Evolutionary conservation across 2,797 vertebrate genomes (phyloP).

Genomic region (Chloroceryle amazona): DNA sequence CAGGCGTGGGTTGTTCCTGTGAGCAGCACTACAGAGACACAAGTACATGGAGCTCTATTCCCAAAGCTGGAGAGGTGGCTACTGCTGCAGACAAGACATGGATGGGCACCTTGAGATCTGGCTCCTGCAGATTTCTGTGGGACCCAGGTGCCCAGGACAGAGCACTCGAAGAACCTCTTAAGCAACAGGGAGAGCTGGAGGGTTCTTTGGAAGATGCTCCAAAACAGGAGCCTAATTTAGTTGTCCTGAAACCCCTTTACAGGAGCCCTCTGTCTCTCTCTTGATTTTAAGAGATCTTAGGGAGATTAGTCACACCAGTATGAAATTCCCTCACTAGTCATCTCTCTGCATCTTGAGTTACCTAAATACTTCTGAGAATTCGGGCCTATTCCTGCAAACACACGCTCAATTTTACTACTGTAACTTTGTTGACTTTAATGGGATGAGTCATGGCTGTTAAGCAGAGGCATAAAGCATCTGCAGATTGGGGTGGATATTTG

Average conservation of each 20-base stretch:
- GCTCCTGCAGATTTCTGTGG: background rate
- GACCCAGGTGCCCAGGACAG: background rate
- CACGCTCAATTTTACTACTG: conserved; percentile 70
- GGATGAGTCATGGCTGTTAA: conserved; percentile 73
- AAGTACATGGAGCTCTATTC: fast-evolving
- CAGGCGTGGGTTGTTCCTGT: fast-evolving
- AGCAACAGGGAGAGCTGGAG: background rate
- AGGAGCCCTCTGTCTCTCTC: background rate
- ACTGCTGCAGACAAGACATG: fast-evolving
- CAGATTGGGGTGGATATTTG: conserved; percentile 46
- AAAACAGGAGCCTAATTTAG: conserved; percentile 45
- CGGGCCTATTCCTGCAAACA: conserved; percentile 22
- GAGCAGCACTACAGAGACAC: background rate
- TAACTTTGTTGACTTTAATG: conserved; percentile 66
- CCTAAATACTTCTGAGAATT: conserved; percentile 61
- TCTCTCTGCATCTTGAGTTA: conserved; percentile 61
- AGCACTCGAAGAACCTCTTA: background rate
- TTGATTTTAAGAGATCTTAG: conserved; percentile 38
- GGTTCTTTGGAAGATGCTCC: background rate
- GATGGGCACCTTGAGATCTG: background rate
- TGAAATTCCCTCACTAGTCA: conserved; percentile 49
- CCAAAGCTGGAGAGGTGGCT: background rate
- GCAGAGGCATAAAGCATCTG: conserved; percentile 65
- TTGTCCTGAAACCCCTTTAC: background rate
- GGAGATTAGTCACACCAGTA: conserved; percentile 60